phyloP scores from a whole-genome alignment of 2,888 invertebrate species.

The Octonoba sinensis region DNA sequence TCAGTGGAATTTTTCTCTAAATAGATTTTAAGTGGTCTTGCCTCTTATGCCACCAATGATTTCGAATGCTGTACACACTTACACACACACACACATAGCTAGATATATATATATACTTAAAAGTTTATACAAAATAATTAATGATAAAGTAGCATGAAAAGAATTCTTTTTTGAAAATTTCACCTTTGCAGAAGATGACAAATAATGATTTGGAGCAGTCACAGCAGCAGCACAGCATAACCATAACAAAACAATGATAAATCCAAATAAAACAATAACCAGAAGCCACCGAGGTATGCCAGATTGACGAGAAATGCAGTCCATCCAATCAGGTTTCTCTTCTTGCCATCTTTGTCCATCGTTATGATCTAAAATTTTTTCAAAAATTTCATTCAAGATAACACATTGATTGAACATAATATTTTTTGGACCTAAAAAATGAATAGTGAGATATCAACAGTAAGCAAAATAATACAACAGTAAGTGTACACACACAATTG shows the following conservation, averaged over 20 bases:
- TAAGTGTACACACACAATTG: too few species aligned
- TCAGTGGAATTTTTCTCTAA: too few species aligned
- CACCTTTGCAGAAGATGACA: conserved; percentile 28
- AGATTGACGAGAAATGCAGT: conserved; percentile 60
- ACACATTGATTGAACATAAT: not conserved
- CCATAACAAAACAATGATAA: conserved; percentile 64
- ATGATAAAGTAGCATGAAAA: too few species aligned
- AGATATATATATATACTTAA: too few species aligned
- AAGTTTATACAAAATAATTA: too few species aligned
- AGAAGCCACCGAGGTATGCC: conserved; percentile 64
- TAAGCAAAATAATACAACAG: too few species aligned
- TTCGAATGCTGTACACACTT: too few species aligned
- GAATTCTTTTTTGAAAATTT: too few species aligned
- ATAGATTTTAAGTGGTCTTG: too few species aligned
- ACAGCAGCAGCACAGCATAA: conserved; percentile 63
- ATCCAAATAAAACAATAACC: conserved; percentile 58
- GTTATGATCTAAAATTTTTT: not conserved
- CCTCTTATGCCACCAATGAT: too few species aligned
- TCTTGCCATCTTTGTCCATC: conserved; percentile 32
- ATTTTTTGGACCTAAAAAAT: not conserved
- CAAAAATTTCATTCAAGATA: not conserved
- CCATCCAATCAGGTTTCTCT: conserved; percentile 60
- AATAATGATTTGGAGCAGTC: conserved; percentile 63
- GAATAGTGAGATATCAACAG: too few species aligned
- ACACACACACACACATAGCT: too few species aligned